Evolutionary conservation across 2,888 invertebrate genomes (phyloP).

Genomic region (Heliconius cydno): DNA sequence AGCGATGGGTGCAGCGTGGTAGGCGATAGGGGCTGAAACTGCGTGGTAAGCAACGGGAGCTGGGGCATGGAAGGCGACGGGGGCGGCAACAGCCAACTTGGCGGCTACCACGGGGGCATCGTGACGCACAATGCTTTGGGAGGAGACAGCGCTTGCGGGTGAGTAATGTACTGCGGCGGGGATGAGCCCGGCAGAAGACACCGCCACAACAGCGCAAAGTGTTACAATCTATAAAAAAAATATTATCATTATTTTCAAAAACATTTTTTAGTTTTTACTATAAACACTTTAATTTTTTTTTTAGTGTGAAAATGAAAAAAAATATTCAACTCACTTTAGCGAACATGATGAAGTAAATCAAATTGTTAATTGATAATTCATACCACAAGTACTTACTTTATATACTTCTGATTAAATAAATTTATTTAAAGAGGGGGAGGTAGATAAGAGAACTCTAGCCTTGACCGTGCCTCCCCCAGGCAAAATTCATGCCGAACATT

Average conservation of each 20-base stretch:
- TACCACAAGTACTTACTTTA: constrained; percentile 51
- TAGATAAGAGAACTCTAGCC: constrained; percentile 28
- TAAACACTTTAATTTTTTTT: too few relatives aligned
- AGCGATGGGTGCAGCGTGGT: constrained; percentile 56
- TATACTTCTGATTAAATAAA: constrained; percentile 52
- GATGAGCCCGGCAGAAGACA: constrained; percentile 74
- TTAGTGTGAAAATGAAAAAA: too few relatives aligned
- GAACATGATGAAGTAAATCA: constrained; percentile 65
- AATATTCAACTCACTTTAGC: constrained; percentile 65
- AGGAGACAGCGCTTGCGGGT: constrained; percentile 64
- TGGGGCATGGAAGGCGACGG: constrained; percentile 50
- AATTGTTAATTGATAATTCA: constrained; percentile 34
- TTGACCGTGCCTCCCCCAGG: constrained; percentile 36
- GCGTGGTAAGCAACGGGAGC: constrained; percentile 58
- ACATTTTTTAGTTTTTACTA: background rate
- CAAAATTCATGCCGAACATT: background rate
- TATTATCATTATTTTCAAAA: background rate
- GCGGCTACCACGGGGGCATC: constrained; percentile 61
- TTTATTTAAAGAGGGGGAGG: constrained; percentile 28
- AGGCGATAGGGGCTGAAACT: constrained; percentile 45
- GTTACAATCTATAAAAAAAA: constrained; percentile 62
- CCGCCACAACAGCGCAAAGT: constrained; percentile 71
- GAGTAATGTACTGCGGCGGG: constrained; percentile 62
- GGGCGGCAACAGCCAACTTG: constrained; percentile 54
- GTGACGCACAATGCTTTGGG: constrained; percentile 72